A percentile compares a stretch with the other conserved stretches of the same genome.
Evolutionary conservation across 2,797 vertebrate genomes (phyloP).

Genomic region (Helicolenus hilgendorfi): DNA sequence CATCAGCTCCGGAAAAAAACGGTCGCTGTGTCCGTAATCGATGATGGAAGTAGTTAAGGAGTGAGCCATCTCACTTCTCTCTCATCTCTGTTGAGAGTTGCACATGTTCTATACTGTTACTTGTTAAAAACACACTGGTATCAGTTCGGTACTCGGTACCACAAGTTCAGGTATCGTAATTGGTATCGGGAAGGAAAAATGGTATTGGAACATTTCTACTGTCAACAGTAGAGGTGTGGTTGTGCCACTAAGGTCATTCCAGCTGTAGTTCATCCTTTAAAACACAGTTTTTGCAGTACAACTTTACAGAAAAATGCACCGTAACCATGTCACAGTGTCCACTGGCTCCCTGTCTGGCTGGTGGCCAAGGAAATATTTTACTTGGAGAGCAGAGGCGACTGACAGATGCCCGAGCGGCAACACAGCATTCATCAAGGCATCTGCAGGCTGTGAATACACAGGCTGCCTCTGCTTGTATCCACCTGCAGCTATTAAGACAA

Average conservation of each 20-base stretch:
- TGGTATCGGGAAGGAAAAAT: not conserved
- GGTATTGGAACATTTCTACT: not conserved
- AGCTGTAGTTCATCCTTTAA: not conserved
- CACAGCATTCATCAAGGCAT: conserved; percentile 73
- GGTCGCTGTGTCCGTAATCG: no score
- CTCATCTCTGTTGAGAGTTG: no score
- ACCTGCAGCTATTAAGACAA: conserved; percentile 73
- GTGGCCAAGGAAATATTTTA: conserved; percentile 62
- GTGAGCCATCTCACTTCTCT: no score
- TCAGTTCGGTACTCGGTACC: no score
- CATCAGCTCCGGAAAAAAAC: no score
- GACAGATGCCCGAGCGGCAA: conserved; percentile 75
- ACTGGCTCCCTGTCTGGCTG: conserved; percentile 39
- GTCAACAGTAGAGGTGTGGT: not conserved
- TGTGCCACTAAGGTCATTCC: not conserved
- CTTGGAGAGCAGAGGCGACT: conserved; percentile 61
- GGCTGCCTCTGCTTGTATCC: conserved; percentile 43
- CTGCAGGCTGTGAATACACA: conserved; percentile 56
- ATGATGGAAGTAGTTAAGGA: no score
- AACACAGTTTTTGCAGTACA: conserved; percentile 10
- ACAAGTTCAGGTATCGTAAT: not conserved
- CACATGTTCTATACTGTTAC: no score
- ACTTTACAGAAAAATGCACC: conserved; percentile 27
- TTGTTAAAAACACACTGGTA: no score
- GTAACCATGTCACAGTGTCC: conserved; percentile 18